Evolutionary conservation across 92 coral and sea anemone genomes (phyloP), one percentile per base, ranked within the genome.

Genomic region (Desmophyllum pertusum): DNA sequence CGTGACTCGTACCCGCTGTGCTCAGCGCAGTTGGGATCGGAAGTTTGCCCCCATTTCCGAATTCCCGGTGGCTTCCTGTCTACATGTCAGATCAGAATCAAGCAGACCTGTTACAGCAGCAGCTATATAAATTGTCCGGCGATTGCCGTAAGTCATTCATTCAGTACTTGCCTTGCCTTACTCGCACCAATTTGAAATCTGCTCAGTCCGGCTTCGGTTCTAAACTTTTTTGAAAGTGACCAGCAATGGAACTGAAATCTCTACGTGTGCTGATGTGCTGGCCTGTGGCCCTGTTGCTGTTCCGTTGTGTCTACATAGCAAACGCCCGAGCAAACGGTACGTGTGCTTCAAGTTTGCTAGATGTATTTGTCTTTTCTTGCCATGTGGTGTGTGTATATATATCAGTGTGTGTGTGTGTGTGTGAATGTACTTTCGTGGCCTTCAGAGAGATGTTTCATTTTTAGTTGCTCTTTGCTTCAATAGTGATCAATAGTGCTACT

Each of bases 1-100:
- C 64, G 64, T 66, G 39, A 36, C 72, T 36, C 25, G 76, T 52
- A 23, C 51, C 30, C 45, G 64, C 83, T 31, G 61, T 30, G 57
- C 50, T 23, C 36, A 18, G 38, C 51, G 3, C 76, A 3, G 75
- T 25, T 48, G 75, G 84, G 38, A 25, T 36, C 86, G 86, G 86
- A 82, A 71, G 79, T 37, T n/a, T 3, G 57, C 50, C 57, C 29
- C 42, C 71, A 82, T 27, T 71, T 81, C 43, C 72, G 72, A 66
- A 66, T 66, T 36, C 57, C 25, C 78, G 19, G 57, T 40, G 48
- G 72, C 50, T 82, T 82, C 86, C 86, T 82, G 86, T 82, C 79
- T 82, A 29, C 70, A 39, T 82, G 86, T 82, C 86, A 61, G 79
- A 62, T 82, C n/a, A n/a, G n/a, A n/a, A n/a, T n/a, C 79, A 82